These are phyloP conservation scores for Palaemon carinicauda DNA, from an alignment of 1,140 invertebrate genomes.

Conservation along the genomic window DNA sequence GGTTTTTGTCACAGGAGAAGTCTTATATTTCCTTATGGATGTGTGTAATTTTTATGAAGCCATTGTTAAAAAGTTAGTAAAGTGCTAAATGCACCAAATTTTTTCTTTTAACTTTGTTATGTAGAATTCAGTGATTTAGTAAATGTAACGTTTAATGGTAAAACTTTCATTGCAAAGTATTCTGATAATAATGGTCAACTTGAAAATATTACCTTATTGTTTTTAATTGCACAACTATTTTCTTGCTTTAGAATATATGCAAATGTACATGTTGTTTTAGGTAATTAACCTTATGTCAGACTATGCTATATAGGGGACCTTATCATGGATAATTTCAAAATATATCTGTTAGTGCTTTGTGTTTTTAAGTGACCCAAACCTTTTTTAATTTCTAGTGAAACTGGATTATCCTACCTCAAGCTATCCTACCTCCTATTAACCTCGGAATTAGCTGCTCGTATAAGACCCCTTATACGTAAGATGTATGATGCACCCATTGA, in stretches of 20 bases:
- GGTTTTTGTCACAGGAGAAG: conserved; percentile 7
- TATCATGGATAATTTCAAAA: background rate
- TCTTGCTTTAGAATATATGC: too few relatives aligned
- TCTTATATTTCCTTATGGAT: conserved; percentile 17
- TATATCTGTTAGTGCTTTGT: background rate
- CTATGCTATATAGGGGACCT: background rate
- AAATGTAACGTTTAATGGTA: background rate
- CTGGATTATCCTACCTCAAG: conserved; percentile 17
- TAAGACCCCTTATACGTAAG: conserved; percentile 9
- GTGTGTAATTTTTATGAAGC: conserved; percentile 33
- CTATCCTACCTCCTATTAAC: conserved; percentile 27
- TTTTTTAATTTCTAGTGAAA: conserved; percentile 12
- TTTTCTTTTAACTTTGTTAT: too few relatives aligned
- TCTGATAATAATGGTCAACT: too few relatives aligned
- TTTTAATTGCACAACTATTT: too few relatives aligned
- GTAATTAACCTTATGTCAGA: background rate
- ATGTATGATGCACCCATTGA: background rate
- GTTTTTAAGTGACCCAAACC: background rate
- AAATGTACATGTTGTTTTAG: too few relatives aligned
- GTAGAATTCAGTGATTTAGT: too few relatives aligned
- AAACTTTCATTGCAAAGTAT: background rate
- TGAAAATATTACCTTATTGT: too few relatives aligned
- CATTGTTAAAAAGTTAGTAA: conserved; percentile 12
- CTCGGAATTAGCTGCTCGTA: conserved; percentile 11
- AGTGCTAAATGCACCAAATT: too few relatives aligned